Percentiles rank a stretch among this genome's conserved stretches.
Conservation (phyloP, 2,888 invertebrate species). For the Diplolepis rosae region DNA sequence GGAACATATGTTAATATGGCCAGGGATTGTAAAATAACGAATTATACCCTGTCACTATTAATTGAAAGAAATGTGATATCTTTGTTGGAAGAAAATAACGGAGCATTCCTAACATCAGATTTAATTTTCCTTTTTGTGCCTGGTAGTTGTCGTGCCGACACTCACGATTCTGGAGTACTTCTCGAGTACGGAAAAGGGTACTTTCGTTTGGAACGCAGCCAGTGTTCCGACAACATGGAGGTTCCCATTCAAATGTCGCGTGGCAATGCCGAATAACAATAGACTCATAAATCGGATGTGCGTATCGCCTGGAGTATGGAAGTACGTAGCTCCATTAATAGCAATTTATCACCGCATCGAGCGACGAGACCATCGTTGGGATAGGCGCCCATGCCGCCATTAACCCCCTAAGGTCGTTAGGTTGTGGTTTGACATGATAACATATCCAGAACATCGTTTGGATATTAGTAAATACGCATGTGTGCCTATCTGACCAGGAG, state of each 20-base stretch:
- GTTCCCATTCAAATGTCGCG: slow-evolving; percentile 52
- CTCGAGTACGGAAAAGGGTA: slow-evolving; percentile 48
- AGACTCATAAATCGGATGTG: slow-evolving; percentile 51
- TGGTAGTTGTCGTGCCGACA: slow-evolving; percentile 45
- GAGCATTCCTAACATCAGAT: neutral
- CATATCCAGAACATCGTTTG: slow-evolving; percentile 68
- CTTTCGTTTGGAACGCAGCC: slow-evolving; percentile 55
- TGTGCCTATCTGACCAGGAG: slow-evolving; percentile 51
- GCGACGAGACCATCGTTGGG: slow-evolving; percentile 43
- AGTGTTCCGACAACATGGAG: slow-evolving; percentile 45
- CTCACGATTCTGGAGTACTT: slow-evolving; percentile 48
- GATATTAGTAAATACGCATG: slow-evolving; percentile 56
- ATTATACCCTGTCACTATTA: neutral
- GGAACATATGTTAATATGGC: too few species aligned
- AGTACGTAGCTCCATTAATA: slow-evolving; percentile 64
- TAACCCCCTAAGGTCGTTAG: slow-evolving; percentile 70
- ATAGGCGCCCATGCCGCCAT: slow-evolving; percentile 57
- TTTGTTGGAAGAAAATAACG: neutral
- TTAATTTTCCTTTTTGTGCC: slow-evolving; percentile 44
- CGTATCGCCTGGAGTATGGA: slow-evolving; percentile 46
- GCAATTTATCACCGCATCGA: slow-evolving; percentile 68
- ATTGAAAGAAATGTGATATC: neutral
- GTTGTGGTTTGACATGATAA: slow-evolving; percentile 70
- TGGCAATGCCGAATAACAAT: slow-evolving; percentile 43
- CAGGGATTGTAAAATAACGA: too few species aligned